Conservation (phyloP, 2,888 invertebrate species). For the Chrysopilus asiliformis region DNA sequence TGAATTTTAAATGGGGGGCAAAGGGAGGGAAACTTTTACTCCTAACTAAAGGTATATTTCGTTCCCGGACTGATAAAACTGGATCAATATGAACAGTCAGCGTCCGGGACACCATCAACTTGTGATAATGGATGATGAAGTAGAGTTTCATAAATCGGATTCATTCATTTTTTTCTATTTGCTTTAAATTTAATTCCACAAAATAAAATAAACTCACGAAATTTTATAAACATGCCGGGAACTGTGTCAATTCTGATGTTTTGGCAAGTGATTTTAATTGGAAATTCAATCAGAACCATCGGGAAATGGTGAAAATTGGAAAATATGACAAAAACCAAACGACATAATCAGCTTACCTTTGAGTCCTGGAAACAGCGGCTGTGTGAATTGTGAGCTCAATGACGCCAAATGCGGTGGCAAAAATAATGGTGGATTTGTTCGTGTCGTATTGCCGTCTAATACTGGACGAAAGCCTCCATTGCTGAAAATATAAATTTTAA, state of each 20-base stretch:
- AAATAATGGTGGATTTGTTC: constrained; percentile 59
- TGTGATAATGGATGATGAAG: constrained; percentile 6
- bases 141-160: constrained; percentile 3
- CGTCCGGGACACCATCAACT: neutral
- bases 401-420: constrained; percentile 69
- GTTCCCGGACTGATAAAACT: no score
- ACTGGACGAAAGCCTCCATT: constrained; percentile 46
- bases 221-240: neutral
- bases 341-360: constrained; percentile 47
- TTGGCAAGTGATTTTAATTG: neutral
- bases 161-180: neutral
- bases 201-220: no score
- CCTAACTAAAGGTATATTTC: no score
- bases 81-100: constrained; percentile 1
- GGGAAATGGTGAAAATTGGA: neutral
- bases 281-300: neutral
- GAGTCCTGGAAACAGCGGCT: constrained; percentile 65
- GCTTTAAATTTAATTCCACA: no score
- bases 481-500: constrained; percentile 34
- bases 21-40: no score
- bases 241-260: neutral
- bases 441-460: constrained; percentile 40
- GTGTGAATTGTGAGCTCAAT: constrained; percentile 58
- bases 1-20: no score
- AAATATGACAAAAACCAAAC: neutral